Evolutionary conservation across 37 sponge, comb jelly and placozoan genomes (phyloP), one percentile per base, ranked within the genome.

Genomic region (Eunapius fragilis): DNA sequence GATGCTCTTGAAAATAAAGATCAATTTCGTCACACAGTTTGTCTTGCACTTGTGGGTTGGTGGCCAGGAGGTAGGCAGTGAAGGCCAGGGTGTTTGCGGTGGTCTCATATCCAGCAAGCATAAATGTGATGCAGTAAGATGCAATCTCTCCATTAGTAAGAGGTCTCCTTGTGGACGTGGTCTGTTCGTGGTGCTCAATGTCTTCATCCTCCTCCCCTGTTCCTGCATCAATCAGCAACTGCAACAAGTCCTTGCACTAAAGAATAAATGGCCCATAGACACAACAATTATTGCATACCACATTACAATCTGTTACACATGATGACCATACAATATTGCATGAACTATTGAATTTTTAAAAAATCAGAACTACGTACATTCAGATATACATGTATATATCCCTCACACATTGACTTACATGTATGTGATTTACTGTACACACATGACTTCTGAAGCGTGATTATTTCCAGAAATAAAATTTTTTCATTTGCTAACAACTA

Each of bases 91-190:
- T 74, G 47, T 82, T 95, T 50, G 87, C 86, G 23, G 95, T 95
- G 26, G 95, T 95, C 80, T 95, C 95, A 79, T 89, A 89, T 37
- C 95, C 95, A 80, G 95, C 95, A n/a, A 91, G 73, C 50, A 95
- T 34, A 82, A 95, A 91, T n/a, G 80, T 80, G 1, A 84, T 41
- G 58, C 81, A 87, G 31, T 87, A 84, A 17, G 45, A 67, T 12
- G 86, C 80, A 71, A 95, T 82, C 74, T 89, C 87, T 58, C 75
- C 85, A 73, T 91, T 82, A 45, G 89, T 80, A 28, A 92, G 76
- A 36, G 11, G 72, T 25, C 24, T 74, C 2, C 25, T 6, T 34
- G 31, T 7, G 36, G 12, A 35, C 5, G 30, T 68, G 13, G 27
- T 23, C 26, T 48, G 30, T 10, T 35, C 32, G 22, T 7, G 31